Evolutionary conservation across 92 coral and sea anemone genomes (phyloP), one percentile per base, ranked within the genome.

Genomic region (Pocillopora grandis): DNA sequence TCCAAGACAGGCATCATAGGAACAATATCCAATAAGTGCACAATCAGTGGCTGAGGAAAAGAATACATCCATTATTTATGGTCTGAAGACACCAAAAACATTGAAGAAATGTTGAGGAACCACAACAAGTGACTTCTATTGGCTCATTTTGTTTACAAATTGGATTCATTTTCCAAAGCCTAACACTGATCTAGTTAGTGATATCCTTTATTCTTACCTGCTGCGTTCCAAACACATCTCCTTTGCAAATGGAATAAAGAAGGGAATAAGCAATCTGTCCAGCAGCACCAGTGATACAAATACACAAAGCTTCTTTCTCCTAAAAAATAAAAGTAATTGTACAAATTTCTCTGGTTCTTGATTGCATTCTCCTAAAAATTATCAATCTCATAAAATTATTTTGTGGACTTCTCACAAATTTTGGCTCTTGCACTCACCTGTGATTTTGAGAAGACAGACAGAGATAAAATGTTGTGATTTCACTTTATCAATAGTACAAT

Each of bases 201-300:
- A 57, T 31, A 23, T 14, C 33, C 10, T 7, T 17, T 27, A 27
- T 27, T 10, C 27, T n/a, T 85, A 94, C 99, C 94, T 91, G 95
- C 71, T 77, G 76, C 1, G 78, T 36, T 82, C 99, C 99, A 91
- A 96, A 96, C 60, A 96, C 92, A 88, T 91, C 97, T 76, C 99
- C 99, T 84, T 96, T 96, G 60, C 98, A 97, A 58, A 96, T 71
- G 16, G 98, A 88, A 76, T 89, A 88, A 37, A 96, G 88, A 78
- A 96, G 93, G n/a, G 99, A 96, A 84, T 96, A 96, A 9, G 99
- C 99, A 71, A 96, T 96, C 83, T 96, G 99, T 31, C 99, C 99
- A 85, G 99, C 99, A 71, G 98, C 99, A 20, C 99, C 99, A 3
- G 99, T 96, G 83, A 96, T 86, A 76, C 98, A 94, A 52, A 96